Conservation (phyloP, 2,888 invertebrate species). For the Leucania comma region DNA sequence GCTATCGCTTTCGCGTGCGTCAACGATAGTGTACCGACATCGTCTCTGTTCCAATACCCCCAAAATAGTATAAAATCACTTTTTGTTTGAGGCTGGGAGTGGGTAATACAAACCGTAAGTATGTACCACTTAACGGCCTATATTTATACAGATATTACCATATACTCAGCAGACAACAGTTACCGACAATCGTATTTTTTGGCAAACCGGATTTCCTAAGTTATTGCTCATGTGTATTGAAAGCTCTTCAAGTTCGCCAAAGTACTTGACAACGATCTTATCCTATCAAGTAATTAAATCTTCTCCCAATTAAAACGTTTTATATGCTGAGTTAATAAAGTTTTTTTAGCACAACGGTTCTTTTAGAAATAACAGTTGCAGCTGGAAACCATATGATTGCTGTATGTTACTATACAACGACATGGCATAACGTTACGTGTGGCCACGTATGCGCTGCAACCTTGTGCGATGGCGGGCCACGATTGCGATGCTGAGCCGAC, state of each 20-base stretch:
- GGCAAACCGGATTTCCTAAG: conserved; percentile 10
- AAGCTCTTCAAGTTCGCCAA: background rate
- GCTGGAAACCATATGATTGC: conserved; percentile 69
- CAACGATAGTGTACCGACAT: too few relatives aligned
- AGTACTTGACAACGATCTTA: background rate
- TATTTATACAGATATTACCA: background rate
- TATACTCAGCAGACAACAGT: background rate
- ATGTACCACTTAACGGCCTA: background rate
- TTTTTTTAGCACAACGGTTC: conserved; percentile 36
- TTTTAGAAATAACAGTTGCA: conserved; percentile 49
- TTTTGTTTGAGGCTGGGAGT: conserved; percentile 9
- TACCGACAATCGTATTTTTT: background rate
- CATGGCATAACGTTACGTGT: conserved; percentile 81
- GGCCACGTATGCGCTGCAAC: conserved; percentile 83
- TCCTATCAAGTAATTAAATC: background rate
- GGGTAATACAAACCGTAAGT: conserved; percentile 1
- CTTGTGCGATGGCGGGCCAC: conserved; percentile 83
- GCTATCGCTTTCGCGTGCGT: background rate
- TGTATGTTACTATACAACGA: conserved; percentile 63
- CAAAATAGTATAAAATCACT: conserved; percentile 26
- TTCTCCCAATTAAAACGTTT: background rate
- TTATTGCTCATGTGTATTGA: background rate
- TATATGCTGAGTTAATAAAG: background rate
- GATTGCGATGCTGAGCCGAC: conserved; percentile 83
- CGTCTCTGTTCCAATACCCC: too few relatives aligned